Conservation (phyloP, 2,797 vertebrate genomes). For the Cossypha dichroa region DNA sequence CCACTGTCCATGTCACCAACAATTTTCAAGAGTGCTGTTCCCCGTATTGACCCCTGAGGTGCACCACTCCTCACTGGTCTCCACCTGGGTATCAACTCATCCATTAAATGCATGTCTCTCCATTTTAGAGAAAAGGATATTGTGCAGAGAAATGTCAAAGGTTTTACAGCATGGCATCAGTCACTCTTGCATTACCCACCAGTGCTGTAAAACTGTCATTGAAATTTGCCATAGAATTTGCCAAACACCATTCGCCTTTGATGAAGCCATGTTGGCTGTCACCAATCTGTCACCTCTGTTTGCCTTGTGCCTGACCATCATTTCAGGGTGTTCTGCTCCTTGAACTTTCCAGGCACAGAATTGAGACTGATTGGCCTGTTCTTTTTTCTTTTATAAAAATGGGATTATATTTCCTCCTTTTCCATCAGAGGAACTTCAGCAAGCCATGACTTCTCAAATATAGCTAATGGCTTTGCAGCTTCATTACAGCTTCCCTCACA, state of each 20-base stretch:
- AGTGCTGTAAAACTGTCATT: accelerated
- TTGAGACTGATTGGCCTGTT: neutral
- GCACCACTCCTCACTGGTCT: accelerated
- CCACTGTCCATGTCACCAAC: accelerated
- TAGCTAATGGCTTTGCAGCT: neutral
- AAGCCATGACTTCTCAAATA: neutral
- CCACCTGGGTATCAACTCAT: no score
- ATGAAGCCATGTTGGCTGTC: neutral
- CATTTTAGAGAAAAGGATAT: neutral
- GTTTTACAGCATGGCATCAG: accelerated
- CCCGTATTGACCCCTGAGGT: neutral
- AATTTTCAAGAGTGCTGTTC: neutral
- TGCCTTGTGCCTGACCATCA: neutral
- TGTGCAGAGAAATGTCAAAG: neutral
- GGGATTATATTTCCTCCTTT: neutral
- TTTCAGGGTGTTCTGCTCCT: neutral
- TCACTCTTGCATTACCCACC: neutral
- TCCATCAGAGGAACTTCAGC: neutral
- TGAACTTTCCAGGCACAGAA: neutral
- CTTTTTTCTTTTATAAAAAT: neutral
- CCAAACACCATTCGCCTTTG: neutral
- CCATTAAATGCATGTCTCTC: neutral
- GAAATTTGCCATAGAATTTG: neutral
- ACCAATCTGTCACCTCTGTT: neutral
- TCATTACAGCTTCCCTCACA: accelerated